phyloP scores from a whole-genome alignment of 2,888 invertebrate genomes.

The Dolomedes plantarius region DNA sequence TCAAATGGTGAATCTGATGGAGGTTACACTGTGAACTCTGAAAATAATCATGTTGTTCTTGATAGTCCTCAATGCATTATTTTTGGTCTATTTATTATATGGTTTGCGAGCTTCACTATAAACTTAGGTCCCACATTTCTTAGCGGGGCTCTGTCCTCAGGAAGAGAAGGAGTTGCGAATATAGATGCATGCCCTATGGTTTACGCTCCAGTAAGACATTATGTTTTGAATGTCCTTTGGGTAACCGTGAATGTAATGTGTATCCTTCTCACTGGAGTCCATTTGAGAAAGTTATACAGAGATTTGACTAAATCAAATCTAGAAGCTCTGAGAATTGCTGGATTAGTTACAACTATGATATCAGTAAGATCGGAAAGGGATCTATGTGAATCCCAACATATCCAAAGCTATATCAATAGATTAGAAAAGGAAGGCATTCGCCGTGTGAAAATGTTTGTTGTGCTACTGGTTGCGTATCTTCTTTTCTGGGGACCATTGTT shows the following conservation, averaged over 20 bases:
- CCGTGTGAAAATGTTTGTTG: constrained; percentile 89
- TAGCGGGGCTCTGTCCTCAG: constrained; percentile 88
- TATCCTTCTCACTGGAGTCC: constrained; percentile 87
- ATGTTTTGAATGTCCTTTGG: constrained; percentile 93
- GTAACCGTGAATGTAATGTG: constrained; percentile 91
- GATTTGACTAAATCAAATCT: constrained; percentile 85
- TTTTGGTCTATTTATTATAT: constrained; percentile 93
- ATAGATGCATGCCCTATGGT: constrained; percentile 90
- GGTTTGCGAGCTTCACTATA: constrained; percentile 93
- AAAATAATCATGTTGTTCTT: constrained; percentile 75
- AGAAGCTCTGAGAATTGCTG: constrained; percentile 88
- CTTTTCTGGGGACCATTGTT: constrained; percentile 94
- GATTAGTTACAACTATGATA: constrained; percentile 88
- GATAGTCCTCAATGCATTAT: constrained; percentile 92
- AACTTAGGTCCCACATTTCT: constrained; percentile 92
- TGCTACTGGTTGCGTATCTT: constrained; percentile 89
- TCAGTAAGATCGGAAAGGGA: constrained; percentile 79
- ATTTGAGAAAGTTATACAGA: constrained; percentile 85
- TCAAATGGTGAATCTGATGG: constrained; percentile 26
- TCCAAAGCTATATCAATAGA: constrained; percentile 85
- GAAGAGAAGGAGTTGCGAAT: constrained; percentile 81
- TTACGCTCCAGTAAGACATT: constrained; percentile 90
- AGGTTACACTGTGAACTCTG: constrained; percentile 39
- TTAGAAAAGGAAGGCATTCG: constrained; percentile 89
- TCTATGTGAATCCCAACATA: constrained; percentile 52